Percentiles rank a stretch among this genome's conserved stretches.
These are phyloP conservation scores for Oscheius sp. DNA, from an alignment of 2,888 invertebrate genomes.

Conservation along the genomic window DNA sequence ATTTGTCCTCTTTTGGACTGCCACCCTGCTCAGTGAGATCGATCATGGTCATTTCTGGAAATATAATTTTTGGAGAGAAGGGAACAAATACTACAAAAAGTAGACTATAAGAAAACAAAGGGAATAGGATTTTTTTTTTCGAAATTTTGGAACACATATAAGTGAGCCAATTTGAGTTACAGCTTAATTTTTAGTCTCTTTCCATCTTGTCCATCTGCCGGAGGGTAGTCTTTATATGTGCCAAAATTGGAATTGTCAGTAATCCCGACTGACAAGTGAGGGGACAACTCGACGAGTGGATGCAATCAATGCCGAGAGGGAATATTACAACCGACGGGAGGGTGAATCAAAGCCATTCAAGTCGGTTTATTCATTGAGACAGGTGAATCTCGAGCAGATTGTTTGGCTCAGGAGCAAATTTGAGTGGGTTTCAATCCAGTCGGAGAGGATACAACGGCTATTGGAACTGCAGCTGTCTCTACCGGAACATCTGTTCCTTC, in stretches of 20 bases:
- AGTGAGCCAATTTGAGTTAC: no score
- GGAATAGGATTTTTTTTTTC: no score
- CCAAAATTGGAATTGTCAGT: slow-evolving; percentile 20
- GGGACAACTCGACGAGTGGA: no score
- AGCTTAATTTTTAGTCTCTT: no score
- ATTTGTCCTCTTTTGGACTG: slow-evolving; percentile 32
- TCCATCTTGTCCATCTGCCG: no score
- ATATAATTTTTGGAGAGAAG: background rate
- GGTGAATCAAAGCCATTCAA: slow-evolving; percentile 13
- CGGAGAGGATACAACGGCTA: background rate
- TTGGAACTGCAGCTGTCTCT: no score
- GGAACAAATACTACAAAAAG: background rate
- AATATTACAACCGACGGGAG: slow-evolving; percentile 15
- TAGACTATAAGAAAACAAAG: no score
- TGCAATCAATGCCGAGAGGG: no score
- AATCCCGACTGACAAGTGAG: slow-evolving; percentile 12
- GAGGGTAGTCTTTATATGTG: no score
- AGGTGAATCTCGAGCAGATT: slow-evolving; percentile 15
- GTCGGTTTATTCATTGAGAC: background rate
- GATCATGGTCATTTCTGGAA: slow-evolving; percentile 16
- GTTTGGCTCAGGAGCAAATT: background rate
- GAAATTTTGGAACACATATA: no score
- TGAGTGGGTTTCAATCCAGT: background rate
- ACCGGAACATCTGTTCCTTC: no score
- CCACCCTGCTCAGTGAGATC: slow-evolving; percentile 7